Base-by-base conservation (phyloP, 2,888 invertebrate species). In the Parnassius mnemosyne region DNA sequence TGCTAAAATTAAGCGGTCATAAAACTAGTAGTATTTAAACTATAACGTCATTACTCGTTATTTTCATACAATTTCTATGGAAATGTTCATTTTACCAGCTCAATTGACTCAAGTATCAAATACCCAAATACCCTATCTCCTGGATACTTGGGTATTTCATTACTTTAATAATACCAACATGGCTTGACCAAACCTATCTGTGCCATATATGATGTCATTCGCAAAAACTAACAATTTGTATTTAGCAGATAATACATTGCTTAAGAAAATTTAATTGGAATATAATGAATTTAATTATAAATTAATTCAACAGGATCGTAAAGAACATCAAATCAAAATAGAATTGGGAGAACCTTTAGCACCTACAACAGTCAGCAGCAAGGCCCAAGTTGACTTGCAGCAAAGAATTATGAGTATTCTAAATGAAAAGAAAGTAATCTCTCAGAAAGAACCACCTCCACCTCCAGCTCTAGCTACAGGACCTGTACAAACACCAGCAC, bases 361-460 rank as follows among this genome's bases (percentile, higher is more conserved):
- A 41, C 87, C 89, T 55, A 69, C 88, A 1, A 82, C 89, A 0
- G 78, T 82, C 41, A 87, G 74, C 67, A 53, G 41, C 16, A 93
- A 88, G 68, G 94, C 94, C 55, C 94, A 95, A 80, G 93, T 92
- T 0, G 95, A 95, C 69, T 85, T 96, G 0, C 96, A 96, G 75
- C 95, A 94, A 72, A 93, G 96, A 68, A 97, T 97, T 70, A 86
- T 97, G 69, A 96, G 93, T 79, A 96, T 96, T 69, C 83, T 96
- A 65, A 95, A 95, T 77, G 95, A 95, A 71, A 95, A 93, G 81
- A 93, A 92, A 69, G 55, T 67, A 1, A 42, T 75, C 0, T 63
- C 70, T 3, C 65, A 67, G 13, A 52, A 65, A 0, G 68, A 70
- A 10, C 47, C 49, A 49, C 13, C 49, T 7, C 49, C 49, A 9